phyloP scores from a whole-genome alignment of 2,113 vertebrate species.

The Zingel zingel region DNA sequence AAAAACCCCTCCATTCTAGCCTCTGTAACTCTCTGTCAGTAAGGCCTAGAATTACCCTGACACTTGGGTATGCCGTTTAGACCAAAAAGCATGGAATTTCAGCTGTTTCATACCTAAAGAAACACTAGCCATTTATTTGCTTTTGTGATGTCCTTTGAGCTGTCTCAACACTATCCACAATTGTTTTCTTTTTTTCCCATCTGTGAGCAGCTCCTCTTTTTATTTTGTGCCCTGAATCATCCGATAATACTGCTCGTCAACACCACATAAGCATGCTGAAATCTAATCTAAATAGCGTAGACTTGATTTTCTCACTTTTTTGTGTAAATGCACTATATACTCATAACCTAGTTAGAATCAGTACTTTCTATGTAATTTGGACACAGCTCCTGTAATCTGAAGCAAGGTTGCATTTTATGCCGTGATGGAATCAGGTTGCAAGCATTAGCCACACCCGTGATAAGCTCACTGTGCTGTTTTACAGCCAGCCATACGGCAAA shows the following conservation, averaged over 20 bases:
- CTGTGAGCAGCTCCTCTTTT: neutral
- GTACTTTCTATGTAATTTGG: slow-evolving; percentile 32
- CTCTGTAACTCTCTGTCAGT: too few species aligned
- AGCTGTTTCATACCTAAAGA: neutral
- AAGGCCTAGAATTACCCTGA: too few species aligned
- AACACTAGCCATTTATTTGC: neutral
- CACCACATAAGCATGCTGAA: neutral
- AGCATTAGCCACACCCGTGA: slow-evolving; percentile 59
- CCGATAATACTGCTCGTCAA: neutral
- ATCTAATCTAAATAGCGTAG: neutral
- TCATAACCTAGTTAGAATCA: slow-evolving; percentile 26
- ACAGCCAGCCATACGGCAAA: slow-evolving; percentile 63
- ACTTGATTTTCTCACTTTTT: slow-evolving; percentile 5
- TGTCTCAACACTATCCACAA: neutral
- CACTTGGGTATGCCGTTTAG: too few species aligned
- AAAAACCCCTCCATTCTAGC: too few species aligned
- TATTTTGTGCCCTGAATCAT: neutral
- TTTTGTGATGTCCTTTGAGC: neutral
- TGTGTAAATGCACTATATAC: neutral
- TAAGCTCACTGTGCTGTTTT: slow-evolving; percentile 75
- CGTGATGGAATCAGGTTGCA: slow-evolving; percentile 63
- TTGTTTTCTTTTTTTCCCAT: slow-evolving; percentile 6
- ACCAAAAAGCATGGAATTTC: too few species aligned
- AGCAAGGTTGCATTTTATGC: slow-evolving; percentile 49
- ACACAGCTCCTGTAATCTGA: slow-evolving; percentile 49